These are phyloP conservation scores for Thaumatotibia leucotreta DNA, from an alignment of 1,140 invertebrate genomes.

Conservation along the genomic window DNA sequence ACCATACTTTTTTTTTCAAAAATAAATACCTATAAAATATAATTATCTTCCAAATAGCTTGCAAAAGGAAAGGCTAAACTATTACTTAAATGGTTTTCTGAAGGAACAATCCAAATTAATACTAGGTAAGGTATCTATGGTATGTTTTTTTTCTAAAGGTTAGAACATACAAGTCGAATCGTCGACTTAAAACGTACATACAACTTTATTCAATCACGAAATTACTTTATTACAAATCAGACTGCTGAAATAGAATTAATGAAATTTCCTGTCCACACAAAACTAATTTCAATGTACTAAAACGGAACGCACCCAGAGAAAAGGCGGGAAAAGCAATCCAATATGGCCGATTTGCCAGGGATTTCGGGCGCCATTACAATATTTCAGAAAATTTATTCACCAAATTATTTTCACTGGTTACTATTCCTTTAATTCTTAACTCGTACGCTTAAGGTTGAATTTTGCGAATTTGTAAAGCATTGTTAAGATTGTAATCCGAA, in stretches of 20 bases:
- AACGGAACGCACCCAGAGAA: conserved; percentile 23
- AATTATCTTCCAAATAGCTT: too few relatives aligned
- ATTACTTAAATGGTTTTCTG: too few relatives aligned
- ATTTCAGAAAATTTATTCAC: conserved; percentile 48
- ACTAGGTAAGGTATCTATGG: too few relatives aligned
- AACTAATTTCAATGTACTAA: conserved; percentile 7
- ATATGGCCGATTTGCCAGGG: conserved; percentile 53
- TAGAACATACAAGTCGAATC: too few relatives aligned
- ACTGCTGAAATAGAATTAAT: not conserved
- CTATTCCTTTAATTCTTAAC: conserved; percentile 10
- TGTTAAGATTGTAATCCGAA: conserved; percentile 35
- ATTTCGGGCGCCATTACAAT: conserved; percentile 56
- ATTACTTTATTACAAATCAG: not conserved
- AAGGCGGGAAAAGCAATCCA: conserved; percentile 52
- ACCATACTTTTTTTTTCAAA: too few relatives aligned
- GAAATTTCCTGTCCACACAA: conserved; percentile 2
- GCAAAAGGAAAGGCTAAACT: too few relatives aligned
- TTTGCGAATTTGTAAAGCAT: conserved; percentile 15
- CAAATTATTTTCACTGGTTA: conserved; percentile 16
- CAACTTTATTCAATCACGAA: not conserved
- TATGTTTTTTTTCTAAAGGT: too few relatives aligned
- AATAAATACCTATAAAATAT: too few relatives aligned
- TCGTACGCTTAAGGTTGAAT: conserved; percentile 16
- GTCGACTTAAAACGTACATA: not conserved
- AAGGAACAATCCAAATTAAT: too few relatives aligned